Percentiles rank a stretch among this genome's conserved stretches.
phyloP scores from a whole-genome alignment of 2,888 invertebrate genomes.

The Zygothrica quintamaculata region DNA sequence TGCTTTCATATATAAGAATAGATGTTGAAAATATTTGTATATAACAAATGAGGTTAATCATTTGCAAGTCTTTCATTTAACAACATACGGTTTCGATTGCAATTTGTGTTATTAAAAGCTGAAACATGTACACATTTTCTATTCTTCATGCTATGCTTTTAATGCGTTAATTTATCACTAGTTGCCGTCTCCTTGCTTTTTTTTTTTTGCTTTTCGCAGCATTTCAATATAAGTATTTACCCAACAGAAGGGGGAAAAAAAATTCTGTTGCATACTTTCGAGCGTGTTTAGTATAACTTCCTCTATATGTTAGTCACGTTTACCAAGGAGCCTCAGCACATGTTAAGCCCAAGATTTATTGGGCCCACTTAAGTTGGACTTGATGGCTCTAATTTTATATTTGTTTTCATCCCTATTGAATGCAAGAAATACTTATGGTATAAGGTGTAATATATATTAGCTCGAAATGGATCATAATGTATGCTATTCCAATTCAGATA shows the following conservation, averaged over 20 bases:
- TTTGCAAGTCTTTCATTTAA: conserved; percentile 48
- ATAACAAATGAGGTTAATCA: conserved; percentile 57
- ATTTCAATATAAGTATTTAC: conserved; percentile 20
- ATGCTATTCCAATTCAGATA: conserved; percentile 12
- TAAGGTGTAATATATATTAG: conserved; percentile 34
- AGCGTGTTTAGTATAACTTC: conserved; percentile 13
- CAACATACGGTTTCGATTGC: conserved; percentile 71
- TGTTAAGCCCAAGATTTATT: conserved; percentile 72
- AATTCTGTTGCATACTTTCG: conserved; percentile 36
- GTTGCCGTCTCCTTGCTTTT: conserved; percentile 16
- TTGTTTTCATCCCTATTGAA: conserved; percentile 6
- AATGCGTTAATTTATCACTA: conserved; percentile 70
- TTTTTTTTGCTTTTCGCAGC: background rate
- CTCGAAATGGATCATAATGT: conserved; percentile 41
- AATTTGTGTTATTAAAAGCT: conserved; percentile 76
- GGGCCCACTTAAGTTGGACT: conserved; percentile 61
- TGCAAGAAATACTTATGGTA: background rate
- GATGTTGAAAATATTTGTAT: conserved; percentile 22
- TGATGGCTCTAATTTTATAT: conserved; percentile 48
- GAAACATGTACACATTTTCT: conserved; percentile 39
- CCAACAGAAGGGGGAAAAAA: too few species aligned
- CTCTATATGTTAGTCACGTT: conserved; percentile 68
- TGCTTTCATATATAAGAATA: conserved; percentile 18
- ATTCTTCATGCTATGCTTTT: conserved; percentile 33
- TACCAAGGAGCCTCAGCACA: conserved; percentile 62